Conservation (phyloP, 2,888 invertebrate species). For the Ophonus ardosiacus region DNA sequence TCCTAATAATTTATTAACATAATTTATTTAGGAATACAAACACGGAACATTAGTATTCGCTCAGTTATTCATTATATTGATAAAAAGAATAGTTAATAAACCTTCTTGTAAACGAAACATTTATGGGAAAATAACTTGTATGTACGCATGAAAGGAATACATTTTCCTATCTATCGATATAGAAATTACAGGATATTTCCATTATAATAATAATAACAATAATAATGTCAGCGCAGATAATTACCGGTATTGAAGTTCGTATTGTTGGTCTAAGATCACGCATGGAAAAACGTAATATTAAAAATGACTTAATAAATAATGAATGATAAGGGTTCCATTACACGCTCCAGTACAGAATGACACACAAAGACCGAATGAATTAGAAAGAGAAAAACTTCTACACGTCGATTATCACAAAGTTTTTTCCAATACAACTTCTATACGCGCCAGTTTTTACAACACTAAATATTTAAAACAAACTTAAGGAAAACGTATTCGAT, state of each 20-base stretch:
- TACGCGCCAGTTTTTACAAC: neutral
- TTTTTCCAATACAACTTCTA: neutral
- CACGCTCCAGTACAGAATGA: slow-evolving; percentile 29
- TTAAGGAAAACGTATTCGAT: neutral
- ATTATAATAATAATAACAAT: slow-evolving; percentile 58
- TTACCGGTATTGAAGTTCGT: slow-evolving; percentile 46
- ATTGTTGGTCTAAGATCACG: slow-evolving; percentile 62
- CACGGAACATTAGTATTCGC: neutral
- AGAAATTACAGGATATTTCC: slow-evolving; percentile 50
- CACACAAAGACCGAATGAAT: slow-evolving; percentile 34
- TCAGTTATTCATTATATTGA: slow-evolving; percentile 11
- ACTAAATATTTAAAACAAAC: neutral
- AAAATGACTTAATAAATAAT: slow-evolving; percentile 75
- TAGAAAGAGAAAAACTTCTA: slow-evolving; percentile 25
- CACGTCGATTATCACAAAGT: neutral
- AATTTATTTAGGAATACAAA: slow-evolving; percentile 18
- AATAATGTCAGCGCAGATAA: slow-evolving; percentile 32
- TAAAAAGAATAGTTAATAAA: slow-evolving; percentile 38
- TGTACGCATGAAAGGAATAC: slow-evolving; percentile 47
- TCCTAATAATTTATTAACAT: neutral
- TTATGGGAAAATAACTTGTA: neutral
- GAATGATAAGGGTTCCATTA: slow-evolving; percentile 68
- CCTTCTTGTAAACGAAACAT: slow-evolving; percentile 11
- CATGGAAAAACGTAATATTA: slow-evolving; percentile 70
- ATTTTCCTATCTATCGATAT: slow-evolving; percentile 33